Base-by-base conservation (phyloP, 1,140 invertebrate species). In the Mercenaria mercenaria region DNA sequence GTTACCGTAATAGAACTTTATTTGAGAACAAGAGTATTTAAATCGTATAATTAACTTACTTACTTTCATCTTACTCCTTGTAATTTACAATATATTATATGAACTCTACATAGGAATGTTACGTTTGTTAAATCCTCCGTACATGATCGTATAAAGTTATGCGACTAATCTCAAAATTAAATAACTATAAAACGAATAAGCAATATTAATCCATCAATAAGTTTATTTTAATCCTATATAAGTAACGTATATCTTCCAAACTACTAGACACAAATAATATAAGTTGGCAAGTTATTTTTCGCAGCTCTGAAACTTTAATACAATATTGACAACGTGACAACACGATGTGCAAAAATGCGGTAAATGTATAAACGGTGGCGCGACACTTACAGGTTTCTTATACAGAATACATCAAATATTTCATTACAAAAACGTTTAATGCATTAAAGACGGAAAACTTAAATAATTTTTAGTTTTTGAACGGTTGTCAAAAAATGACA, bases 131-230 rank as follows among this genome's bases (percentile, higher is more conserved):
- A 64, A 29, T 64, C 59, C 59, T 26, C 26, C 23, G n/a, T n/a
- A 64, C 11, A 29, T 64, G 29, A 64, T 64, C 59, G 26, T 64
- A 41, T 72, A 37, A 39, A 72, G 67, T 72, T 72, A 72, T 37
- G 67, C 23, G 18, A 34, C 34, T 72, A 72, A 72, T 72, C 67
- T 26, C 15, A 41, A 72, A 72, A 72, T 72, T 32, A 72, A 72
- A 72, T 72, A 72, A 72, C 67, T 8, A 39, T 32, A 29, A 26
- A 39, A 37, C 37, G 34, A 72, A 72, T 26, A 10, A 72, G 8
- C 20, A 52, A 79, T 34, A 79, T 79, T 52, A 79, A 79, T 79
- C 76, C 47, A 79, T 79, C 47, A 8, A 79, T 79, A 52, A 79
- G 43, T 52, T 32, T 79, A 79, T 52, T 34, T 52, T 52, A 56